Evolutionary conservation across 2,888 invertebrate genomes (phyloP).

Genomic region (Macrostomum cliftonense): DNA sequence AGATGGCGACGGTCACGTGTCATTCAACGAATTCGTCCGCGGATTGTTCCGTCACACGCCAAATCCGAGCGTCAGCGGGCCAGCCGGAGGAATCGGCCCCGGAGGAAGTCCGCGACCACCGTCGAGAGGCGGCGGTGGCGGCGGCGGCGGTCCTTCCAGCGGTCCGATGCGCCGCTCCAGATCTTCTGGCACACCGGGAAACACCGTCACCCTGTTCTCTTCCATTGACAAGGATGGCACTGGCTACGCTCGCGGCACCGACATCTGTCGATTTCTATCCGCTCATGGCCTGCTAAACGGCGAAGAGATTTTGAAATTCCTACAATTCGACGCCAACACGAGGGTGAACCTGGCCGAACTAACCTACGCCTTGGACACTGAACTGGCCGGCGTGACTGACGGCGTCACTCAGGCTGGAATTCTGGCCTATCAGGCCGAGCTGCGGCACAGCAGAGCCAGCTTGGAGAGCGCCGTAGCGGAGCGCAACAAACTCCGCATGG

Average conservation of each 20-base stretch:
- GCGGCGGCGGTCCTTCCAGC: slow-evolving; percentile 3
- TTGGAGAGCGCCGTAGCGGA: slow-evolving; percentile 54
- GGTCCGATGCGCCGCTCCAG: slow-evolving; percentile 1
- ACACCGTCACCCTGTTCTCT: slow-evolving; percentile 22
- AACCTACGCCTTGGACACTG: slow-evolving; percentile 22
- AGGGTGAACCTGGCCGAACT: slow-evolving; percentile 23
- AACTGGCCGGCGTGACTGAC: slow-evolving; percentile 21
- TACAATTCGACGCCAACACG: slow-evolving; percentile 22
- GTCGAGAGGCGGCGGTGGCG: slow-evolving; percentile 3
- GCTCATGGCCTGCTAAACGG: slow-evolving; percentile 27
- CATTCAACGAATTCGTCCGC: slow-evolving; percentile 48
- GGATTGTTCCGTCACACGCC: slow-evolving; percentile 42
- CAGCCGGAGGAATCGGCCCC: slow-evolving; percentile 14
- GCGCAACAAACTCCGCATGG: slow-evolving; percentile 57
- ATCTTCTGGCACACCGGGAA: slow-evolving; percentile 2
- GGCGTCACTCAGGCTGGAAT: slow-evolving; percentile 22
- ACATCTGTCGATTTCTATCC: slow-evolving; percentile 33
- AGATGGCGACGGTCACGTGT: slow-evolving; percentile 48
- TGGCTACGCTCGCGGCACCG: slow-evolving; percentile 30
- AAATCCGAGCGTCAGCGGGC: slow-evolving; percentile 22
- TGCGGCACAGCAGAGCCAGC: slow-evolving; percentile 34
- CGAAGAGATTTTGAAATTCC: slow-evolving; percentile 19
- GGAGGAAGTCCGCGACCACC: too few species aligned
- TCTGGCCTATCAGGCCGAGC: slow-evolving; percentile 24
- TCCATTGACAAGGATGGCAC: slow-evolving; percentile 25